These are phyloP conservation scores for Brachyhypopomus occidentalis DNA, from an alignment of 2,113 vertebrate species.

Conservation along the genomic window DNA sequence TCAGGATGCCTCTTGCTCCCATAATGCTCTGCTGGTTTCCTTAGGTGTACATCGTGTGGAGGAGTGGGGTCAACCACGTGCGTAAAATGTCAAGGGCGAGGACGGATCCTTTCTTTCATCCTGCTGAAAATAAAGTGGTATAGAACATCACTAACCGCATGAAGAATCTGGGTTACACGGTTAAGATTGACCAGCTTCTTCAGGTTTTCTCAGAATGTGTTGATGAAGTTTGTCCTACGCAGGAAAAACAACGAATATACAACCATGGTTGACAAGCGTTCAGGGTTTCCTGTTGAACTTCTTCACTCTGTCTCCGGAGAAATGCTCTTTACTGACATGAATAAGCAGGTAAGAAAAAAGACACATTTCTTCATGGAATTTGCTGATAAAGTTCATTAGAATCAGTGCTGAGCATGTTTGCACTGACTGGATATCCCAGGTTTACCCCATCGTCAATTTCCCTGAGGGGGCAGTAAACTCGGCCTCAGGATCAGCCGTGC, in stretches of 20 bases:
- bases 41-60: slow-evolving; percentile 47
- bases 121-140: slow-evolving; percentile 59
- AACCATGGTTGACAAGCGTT: slow-evolving; percentile 32
- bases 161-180: neutral
- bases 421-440: slow-evolving; percentile 42
- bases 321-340: slow-evolving; percentile 51
- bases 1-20: neutral
- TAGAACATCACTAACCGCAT: neutral
- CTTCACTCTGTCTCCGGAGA: slow-evolving; percentile 41
- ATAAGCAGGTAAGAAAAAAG: slow-evolving; percentile 37
- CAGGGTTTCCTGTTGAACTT: slow-evolving; percentile 30
- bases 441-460: slow-evolving; percentile 57
- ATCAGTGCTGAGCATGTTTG: neutral
- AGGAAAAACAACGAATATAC: slow-evolving; percentile 48
- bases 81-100: slow-evolving; percentile 38
- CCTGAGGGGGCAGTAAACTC: slow-evolving; percentile 52
- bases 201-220: neutral
- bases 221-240: neutral
- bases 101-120: slow-evolving; percentile 48
- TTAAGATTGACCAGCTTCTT: neutral
- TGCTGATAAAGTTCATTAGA: neutral
- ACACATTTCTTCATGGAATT: neutral
- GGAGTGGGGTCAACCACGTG: slow-evolving; percentile 31
- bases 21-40: neutral
- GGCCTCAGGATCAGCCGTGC: slow-evolving; percentile 51